Evolutionary conservation across 35 echinoderm and acorn worm species (phyloP).

Genomic region (Strongylocentrotus purpuratus): DNA sequence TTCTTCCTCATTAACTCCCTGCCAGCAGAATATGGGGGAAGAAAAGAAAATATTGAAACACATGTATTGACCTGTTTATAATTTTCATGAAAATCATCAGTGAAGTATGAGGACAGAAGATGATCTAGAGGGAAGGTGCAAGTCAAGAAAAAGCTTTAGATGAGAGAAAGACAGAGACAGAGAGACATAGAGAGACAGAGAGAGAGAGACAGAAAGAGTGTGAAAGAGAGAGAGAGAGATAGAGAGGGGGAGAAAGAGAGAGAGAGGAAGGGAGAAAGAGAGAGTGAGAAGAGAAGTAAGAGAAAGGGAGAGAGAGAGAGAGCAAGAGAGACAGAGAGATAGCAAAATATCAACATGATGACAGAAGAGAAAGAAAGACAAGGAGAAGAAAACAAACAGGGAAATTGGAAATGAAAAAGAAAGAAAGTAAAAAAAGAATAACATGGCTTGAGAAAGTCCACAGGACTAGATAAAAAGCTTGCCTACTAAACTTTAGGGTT

Average conservation of each 20-base stretch:
- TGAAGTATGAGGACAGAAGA: not conserved
- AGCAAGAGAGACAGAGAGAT: too few relatives aligned
- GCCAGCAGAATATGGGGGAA: not conserved
- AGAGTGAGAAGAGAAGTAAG: too few relatives aligned
- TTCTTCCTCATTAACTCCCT: conserved; percentile 21
- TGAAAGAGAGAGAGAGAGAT: not conserved
- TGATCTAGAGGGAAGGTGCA: not conserved
- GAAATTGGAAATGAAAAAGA: not conserved
- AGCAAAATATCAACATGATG: too few relatives aligned
- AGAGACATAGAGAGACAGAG: not conserved
- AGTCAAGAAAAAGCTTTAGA: not conserved
- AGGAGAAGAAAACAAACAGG: not conserved
- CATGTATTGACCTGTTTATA: not conserved
- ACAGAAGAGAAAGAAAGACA: too few relatives aligned
- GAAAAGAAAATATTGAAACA: not conserved
- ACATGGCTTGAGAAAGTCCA: not conserved
- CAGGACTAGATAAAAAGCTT: not conserved
- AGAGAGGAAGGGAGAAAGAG: too few relatives aligned
- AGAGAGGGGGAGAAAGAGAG: too few relatives aligned
- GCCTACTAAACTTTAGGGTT: not conserved
- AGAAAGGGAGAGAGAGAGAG: too few relatives aligned
- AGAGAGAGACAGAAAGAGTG: not conserved
- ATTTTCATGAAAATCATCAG: not conserved
- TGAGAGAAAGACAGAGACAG: not conserved
- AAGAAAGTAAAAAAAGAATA: not conserved